A percentile compares a stretch with the other conserved stretches of the same genome.
Evolutionary conservation across 2,888 invertebrate species (phyloP).

Genomic region (Luffia ferchaultella): DNA sequence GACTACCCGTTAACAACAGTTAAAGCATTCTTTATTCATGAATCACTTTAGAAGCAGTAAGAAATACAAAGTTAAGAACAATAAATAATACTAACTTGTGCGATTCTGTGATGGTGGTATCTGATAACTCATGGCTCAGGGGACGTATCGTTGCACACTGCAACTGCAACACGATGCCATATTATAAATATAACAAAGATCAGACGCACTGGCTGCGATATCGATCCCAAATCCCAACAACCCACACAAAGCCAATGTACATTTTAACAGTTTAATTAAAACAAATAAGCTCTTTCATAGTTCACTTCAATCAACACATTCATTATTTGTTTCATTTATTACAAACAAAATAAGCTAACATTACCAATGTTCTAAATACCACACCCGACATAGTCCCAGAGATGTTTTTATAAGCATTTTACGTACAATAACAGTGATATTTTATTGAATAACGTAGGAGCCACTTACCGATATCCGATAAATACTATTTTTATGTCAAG

Average conservation of each 20-base stretch:
- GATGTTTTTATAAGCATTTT: no score
- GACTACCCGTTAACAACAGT: no score
- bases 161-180: conserved; percentile 50
- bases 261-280: conserved; percentile 8
- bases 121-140: conserved; percentile 85
- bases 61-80: conserved; percentile 1
- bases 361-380: conserved; percentile 48
- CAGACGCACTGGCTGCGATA: conserved; percentile 23
- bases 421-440: no score
- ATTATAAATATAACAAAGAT: conserved; percentile 27
- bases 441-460: no score
- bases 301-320: neutral
- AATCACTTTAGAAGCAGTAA: neutral
- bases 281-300: conserved; percentile 22
- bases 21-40: neutral
- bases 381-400: conserved; percentile 48
- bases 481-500: neutral
- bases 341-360: conserved; percentile 8
- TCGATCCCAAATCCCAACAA: conserved; percentile 13
- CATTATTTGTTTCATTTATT: neutral
- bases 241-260: conserved; percentile 6
- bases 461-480: neutral
- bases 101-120: conserved; percentile 83
- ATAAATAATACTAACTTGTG: conserved; percentile 73
- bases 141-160: conserved; percentile 69